Percentiles rank a stretch among this genome's conserved stretches.
These are phyloP conservation scores for Erebia ligea DNA, from an alignment of 2,888 invertebrate genomes.

Conservation along the genomic window DNA sequence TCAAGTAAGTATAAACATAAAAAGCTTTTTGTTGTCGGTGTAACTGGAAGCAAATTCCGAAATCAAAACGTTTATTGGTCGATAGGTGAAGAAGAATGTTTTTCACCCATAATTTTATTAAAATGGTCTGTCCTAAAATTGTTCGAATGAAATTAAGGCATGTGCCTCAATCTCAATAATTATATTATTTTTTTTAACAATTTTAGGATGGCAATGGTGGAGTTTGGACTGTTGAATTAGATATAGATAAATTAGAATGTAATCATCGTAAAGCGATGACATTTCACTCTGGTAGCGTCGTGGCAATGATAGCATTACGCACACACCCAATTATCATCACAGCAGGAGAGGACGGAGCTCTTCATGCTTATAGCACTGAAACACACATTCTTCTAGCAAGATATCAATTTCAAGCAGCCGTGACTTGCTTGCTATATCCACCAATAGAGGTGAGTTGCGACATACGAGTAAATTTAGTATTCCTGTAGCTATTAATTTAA, in stretches of 20 bases:
- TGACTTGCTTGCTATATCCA: slow-evolving; percentile 87
- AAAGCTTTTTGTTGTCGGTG: too few species aligned
- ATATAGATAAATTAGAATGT: slow-evolving; percentile 72
- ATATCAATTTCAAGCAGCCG: slow-evolving; percentile 78
- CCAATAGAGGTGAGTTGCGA: slow-evolving; percentile 82
- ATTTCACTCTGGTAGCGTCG: slow-evolving; percentile 90
- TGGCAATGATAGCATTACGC: slow-evolving; percentile 87
- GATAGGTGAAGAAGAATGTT: background rate
- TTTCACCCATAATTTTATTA: too few species aligned
- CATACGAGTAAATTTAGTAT: background rate
- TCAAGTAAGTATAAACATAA: slow-evolving; percentile 83
- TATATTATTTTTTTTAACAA: background rate
- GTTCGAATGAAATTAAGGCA: too few species aligned
- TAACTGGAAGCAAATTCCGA: background rate
- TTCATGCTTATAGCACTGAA: slow-evolving; percentile 89
- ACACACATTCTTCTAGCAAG: slow-evolving; percentile 83
- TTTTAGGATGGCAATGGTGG: slow-evolving; percentile 93
- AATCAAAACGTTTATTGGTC: background rate
- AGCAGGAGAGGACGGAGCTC: slow-evolving; percentile 88
- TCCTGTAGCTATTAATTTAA: background rate
- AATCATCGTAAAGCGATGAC: slow-evolving; percentile 79
- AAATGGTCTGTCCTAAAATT: too few species aligned
- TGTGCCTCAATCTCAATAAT: background rate
- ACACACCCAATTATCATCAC: slow-evolving; percentile 87
- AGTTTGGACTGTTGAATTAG: slow-evolving; percentile 80